phyloP scores from a whole-genome alignment of 2,113 vertebrate species.

The Haplotaxodon microlepis region DNA sequence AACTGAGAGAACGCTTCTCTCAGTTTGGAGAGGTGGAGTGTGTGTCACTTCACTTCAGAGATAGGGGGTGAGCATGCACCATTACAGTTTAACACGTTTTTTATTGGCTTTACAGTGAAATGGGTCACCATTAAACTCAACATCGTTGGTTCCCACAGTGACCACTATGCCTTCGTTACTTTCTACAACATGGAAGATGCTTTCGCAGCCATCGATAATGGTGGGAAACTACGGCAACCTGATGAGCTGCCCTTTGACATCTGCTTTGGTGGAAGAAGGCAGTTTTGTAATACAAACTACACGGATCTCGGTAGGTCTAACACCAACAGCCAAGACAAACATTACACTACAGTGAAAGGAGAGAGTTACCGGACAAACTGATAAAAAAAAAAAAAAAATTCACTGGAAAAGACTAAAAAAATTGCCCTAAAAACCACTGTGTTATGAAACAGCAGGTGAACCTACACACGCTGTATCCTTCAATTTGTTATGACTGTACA shows the following conservation, averaged over 20 bases:
- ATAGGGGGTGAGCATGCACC: constrained; percentile 49
- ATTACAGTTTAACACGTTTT: neutral
- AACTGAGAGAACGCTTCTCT: constrained; percentile 84
- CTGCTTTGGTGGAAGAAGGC: constrained; percentile 87
- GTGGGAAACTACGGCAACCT: constrained; percentile 78
- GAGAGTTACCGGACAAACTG: fast-evolving
- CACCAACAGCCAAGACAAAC: neutral
- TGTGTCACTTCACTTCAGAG: constrained; percentile 87
- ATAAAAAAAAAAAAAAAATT: fast-evolving
- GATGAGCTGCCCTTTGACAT: constrained; percentile 89
- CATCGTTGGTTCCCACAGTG: constrained; percentile 55
- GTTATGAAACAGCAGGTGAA: neutral
- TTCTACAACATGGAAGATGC: constrained; percentile 86
- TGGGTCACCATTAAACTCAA: neutral
- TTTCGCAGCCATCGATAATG: constrained; percentile 86
- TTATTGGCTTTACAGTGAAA: fast-evolving
- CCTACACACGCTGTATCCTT: fast-evolving
- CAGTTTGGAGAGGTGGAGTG: constrained; percentile 89
- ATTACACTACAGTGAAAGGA: neutral
- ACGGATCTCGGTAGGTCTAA: constrained; percentile 81
- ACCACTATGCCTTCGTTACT: constrained; percentile 91
- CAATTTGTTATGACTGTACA: neutral
- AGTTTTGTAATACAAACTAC: constrained; percentile 88
- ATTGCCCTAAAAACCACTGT: neutral
- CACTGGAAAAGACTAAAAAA: fast-evolving